phyloP scores from a whole-genome alignment of 2,888 invertebrate species.

The Chrysolina americana region DNA sequence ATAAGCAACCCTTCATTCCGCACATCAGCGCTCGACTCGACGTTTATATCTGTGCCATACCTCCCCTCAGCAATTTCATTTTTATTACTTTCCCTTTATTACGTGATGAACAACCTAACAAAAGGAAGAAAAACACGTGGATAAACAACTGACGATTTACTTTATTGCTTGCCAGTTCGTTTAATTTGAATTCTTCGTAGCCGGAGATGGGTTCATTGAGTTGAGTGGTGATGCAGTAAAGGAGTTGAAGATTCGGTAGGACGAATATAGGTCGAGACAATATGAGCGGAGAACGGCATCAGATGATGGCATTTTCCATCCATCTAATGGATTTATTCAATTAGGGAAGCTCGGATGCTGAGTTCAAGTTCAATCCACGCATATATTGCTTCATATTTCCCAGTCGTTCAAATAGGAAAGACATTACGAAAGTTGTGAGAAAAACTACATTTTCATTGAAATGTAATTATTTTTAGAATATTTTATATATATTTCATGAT shows the following conservation, averaged over 20 bases:
- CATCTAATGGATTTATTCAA: no score
- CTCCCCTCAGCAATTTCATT: conserved; percentile 31
- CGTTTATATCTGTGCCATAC: conserved; percentile 8
- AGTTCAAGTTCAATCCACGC: no score
- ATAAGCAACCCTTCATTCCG: background rate
- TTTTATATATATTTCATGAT: no score
- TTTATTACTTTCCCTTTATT: conserved; percentile 38
- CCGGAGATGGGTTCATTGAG: conserved; percentile 29
- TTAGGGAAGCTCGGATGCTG: no score
- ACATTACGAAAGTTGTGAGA: no score
- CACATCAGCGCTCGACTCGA: background rate
- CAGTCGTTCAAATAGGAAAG: no score
- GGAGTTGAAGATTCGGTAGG: background rate
- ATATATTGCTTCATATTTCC: no score
- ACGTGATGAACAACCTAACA: conserved; percentile 28
- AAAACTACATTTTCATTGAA: no score
- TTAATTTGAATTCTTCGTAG: conserved; percentile 35
- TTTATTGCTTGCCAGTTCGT: conserved; percentile 38
- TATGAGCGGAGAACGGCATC: background rate
- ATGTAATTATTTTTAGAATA: no score
- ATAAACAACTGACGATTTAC: conserved; percentile 32
- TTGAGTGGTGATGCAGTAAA: conserved; percentile 9
- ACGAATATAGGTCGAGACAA: background rate
- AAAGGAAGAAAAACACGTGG: conserved; percentile 30
- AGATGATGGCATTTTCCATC: no score